Conservation (phyloP, 2,888 invertebrate genomes). For the Trichopoda pennipes region DNA sequence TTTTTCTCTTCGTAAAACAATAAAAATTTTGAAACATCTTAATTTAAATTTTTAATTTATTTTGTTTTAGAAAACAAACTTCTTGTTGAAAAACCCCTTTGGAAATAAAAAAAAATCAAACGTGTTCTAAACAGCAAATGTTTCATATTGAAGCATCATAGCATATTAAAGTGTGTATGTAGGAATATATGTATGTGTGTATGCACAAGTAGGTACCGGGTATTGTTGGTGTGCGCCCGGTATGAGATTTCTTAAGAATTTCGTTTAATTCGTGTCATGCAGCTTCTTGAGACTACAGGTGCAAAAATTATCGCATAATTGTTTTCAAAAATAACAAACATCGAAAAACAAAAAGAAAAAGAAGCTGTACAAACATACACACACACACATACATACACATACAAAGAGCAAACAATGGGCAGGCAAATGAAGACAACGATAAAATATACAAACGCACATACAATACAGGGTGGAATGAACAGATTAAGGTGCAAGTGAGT, state of each 20-base stretch:
- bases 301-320: conserved; percentile 59
- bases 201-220: too few species aligned
- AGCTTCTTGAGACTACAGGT: conserved; percentile 67
- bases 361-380: conserved; percentile 28
- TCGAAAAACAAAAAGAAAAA: conserved; percentile 6
- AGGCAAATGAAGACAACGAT: neutral
- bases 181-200: conserved; percentile 3
- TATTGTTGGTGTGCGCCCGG: neutral
- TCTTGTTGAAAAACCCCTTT: too few species aligned
- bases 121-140: conserved; percentile 49
- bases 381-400: too few species aligned
- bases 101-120: conserved; percentile 57
- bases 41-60: too few species aligned
- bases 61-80: conserved; percentile 2
- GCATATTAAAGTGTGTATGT: too few species aligned
- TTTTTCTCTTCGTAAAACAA: too few species aligned
- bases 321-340: conserved; percentile 28
- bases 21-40: too few species aligned
- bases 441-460: too few species aligned
- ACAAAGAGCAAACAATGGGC: neutral
- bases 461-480: neutral
- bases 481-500: conserved; percentile 18
- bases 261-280: conserved; percentile 16
- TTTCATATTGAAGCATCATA: conserved; percentile 1
- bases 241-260: conserved; percentile 34